These are phyloP conservation scores for Mastomys coucha DNA, from an alignment of 2,113 vertebrate species.

Conservation along the genomic window DNA sequence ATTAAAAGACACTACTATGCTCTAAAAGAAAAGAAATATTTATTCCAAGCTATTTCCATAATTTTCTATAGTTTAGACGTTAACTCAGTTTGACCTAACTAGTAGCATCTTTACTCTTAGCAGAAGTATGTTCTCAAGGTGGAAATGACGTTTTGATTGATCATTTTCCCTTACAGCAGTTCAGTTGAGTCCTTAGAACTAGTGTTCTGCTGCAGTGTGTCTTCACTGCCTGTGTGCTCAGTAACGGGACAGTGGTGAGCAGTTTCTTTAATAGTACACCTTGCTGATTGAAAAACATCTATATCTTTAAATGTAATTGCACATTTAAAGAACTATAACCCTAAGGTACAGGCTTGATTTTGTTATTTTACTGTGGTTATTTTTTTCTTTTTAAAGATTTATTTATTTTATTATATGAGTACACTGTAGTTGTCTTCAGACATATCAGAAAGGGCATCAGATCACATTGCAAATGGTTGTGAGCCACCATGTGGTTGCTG, in stretches of 20 bases:
- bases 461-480: no score
- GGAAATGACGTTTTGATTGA: background rate
- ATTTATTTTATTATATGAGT: no score
- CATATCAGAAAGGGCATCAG: no score
- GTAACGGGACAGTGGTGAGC: conserved; percentile 19
- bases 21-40: conserved; percentile 64
- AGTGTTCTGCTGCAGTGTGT: background rate
- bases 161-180: background rate
- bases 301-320: background rate
- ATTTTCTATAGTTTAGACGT: conserved; percentile 75
- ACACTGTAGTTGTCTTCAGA: no score
- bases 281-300: conserved; percentile 75
- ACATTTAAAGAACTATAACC: background rate
- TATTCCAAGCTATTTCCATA: conserved; percentile 56
- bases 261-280: conserved; percentile 68
- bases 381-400: no score
- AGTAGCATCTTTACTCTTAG: conserved; percentile 40
- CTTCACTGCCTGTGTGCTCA: conserved; percentile 2
- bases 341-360: background rate
- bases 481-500: no score
- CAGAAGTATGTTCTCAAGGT: conserved; percentile 5
- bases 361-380: background rate
- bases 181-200: conserved; percentile 14
- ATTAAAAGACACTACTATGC: conserved; percentile 59
- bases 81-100: conserved; percentile 43